Evolutionary conservation across 2,797 vertebrate species (phyloP), one percentile per base, ranked within the genome.

Genomic region (Siniperca scherzeri): DNA sequence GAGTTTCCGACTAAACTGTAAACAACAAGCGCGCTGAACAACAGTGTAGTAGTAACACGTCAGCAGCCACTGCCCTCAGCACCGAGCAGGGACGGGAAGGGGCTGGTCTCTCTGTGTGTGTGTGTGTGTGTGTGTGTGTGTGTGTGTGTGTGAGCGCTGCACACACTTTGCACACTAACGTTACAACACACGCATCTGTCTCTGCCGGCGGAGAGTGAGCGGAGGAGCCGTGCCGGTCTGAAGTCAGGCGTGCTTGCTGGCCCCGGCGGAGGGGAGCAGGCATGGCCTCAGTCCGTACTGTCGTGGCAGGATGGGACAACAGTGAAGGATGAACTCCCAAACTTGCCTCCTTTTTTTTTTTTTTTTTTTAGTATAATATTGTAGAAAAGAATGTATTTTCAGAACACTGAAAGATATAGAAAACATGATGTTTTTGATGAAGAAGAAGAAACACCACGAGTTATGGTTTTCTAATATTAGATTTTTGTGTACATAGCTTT

Each of bases 41-140:
- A 94, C 94, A 94, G 89, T 89, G 92, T 95, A 96, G 95, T 96
- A 96, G 96, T 96, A 96, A 96, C 95, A 96, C 95, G 94, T 96
- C 96, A 96, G 95, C 94, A 95, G 91, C 91, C 92, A 93, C 93
- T 93, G 90, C 91, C 91, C 92, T 94, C 89, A 27, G 81, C 56
- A 3, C 77, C 3, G 82, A 61, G 84, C 79, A 42, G 83, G 78
- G 89, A 92, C 81, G 89, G 90, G 90, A 87, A 90, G 92, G 89
- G 90, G 90, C 80, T 84, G 88, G 87, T 86, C 89, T 88, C 55
- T 56, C 14, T 64, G 1, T 33, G 55, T 30, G 36, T n/a, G 57
- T 48, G 44, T 11, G 50, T 46, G 71, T 61, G 67, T 40, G 50
- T 8, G 62, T 21, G 55, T 27, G 38, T 33, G 70, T 19, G 21